Conservation (phyloP, 2,113 vertebrate species). For the Seriola aureovittata region DNA sequence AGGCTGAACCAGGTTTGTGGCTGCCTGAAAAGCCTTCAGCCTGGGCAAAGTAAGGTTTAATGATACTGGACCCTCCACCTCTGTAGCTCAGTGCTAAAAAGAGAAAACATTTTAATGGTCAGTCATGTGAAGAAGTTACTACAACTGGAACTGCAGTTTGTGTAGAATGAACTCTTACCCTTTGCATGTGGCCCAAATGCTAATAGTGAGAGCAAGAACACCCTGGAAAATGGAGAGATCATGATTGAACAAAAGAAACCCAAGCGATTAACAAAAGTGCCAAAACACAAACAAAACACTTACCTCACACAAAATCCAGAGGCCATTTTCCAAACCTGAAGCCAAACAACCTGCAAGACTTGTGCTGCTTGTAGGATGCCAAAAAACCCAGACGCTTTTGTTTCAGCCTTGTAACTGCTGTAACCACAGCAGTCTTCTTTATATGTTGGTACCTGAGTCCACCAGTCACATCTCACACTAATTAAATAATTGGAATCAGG, state of each 20-base stretch:
- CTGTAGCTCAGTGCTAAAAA: constrained; percentile 21
- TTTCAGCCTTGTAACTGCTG: not conserved
- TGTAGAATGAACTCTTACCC: not conserved
- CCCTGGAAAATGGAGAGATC: not conserved
- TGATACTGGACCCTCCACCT: not conserved
- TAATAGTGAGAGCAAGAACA: constrained; percentile 34
- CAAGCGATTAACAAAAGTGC: not conserved
- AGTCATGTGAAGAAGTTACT: rapidly evolving
- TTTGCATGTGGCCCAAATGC: not conserved
- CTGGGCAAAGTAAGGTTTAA: not conserved
- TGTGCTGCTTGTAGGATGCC: no score
- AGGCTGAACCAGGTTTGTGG: not conserved
- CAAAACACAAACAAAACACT: rapidly evolving
- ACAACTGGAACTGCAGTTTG: not conserved
- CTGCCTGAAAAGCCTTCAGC: no score
- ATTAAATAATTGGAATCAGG: constrained; percentile 26
- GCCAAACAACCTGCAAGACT: rapidly evolving
- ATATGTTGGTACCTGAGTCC: not conserved
- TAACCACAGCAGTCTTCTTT: not conserved
- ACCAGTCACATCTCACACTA: not conserved
- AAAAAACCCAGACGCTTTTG: not conserved
- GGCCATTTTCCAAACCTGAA: not conserved
- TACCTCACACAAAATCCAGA: constrained; percentile 53
- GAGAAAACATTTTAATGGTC: not conserved
- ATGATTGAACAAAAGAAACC: not conserved